Evolutionary conservation across 1,140 invertebrate genomes (phyloP).

Genomic region (Neocloeon triangulifer): DNA sequence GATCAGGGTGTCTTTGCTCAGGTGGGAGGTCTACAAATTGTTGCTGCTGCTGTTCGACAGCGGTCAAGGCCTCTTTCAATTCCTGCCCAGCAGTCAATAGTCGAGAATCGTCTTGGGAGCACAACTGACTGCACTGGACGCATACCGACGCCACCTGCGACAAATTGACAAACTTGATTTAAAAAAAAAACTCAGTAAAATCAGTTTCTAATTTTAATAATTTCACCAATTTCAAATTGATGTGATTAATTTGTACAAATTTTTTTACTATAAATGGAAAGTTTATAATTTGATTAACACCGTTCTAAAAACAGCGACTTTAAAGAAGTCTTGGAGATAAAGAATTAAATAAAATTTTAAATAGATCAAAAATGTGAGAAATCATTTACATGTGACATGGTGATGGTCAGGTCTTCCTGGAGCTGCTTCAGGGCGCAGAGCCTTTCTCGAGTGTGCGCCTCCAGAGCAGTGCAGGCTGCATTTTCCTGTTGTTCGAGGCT

Average conservation of each 20-base stretch:
- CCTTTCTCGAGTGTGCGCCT: constrained; percentile 30
- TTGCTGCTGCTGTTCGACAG: constrained; percentile 31
- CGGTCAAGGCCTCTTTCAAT: constrained; percentile 25
- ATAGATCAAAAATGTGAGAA: too few species aligned
- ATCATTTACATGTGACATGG: constrained; percentile 22
- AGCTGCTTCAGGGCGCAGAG: constrained; percentile 29
- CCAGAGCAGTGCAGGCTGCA: constrained; percentile 27
- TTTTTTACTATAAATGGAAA: too few species aligned
- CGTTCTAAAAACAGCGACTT: too few species aligned
- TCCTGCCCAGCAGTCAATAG: constrained; percentile 25
- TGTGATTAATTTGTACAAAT: too few species aligned
- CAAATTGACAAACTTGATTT: background rate
- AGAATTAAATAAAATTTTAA: too few species aligned
- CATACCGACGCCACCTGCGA: constrained; percentile 25
- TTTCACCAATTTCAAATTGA: too few species aligned
- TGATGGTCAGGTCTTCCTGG: constrained; percentile 29
- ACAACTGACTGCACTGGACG: constrained; percentile 28
- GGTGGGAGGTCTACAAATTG: constrained; percentile 29
- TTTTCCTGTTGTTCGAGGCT: constrained; percentile 28
- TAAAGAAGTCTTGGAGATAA: too few species aligned
- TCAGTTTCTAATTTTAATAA: too few species aligned
- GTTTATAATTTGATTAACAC: too few species aligned
- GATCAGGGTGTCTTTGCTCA: constrained; percentile 29
- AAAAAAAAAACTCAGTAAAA: too few species aligned
- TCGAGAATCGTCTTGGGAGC: constrained; percentile 31